Evolutionary conservation across 2,113 vertebrate species (phyloP), one percentile per base, ranked within the genome.

Genomic region (Bostrychus sinensis): DNA sequence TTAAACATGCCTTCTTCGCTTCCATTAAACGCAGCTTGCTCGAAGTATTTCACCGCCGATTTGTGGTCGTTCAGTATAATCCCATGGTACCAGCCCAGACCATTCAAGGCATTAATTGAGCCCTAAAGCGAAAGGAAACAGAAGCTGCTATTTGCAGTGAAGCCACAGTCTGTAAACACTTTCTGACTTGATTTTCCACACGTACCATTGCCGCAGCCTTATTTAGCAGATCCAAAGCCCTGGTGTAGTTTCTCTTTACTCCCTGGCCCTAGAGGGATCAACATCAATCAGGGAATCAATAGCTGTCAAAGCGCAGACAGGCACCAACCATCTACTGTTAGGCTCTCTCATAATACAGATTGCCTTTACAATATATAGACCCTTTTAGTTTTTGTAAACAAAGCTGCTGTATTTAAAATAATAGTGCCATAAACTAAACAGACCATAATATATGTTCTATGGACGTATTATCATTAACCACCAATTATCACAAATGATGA

Each of bases 1-100:
- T 97, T 97, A 73, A 94, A 97, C 0, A 95, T 89, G 1, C 89
- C 94, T 20, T 98, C 95, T 1, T 80, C 82, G 68, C 93, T 97
- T 28, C 95, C 95, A 48, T 94, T 56, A 22, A 91, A 85, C 61
- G 95, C 94, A 1, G 95, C 96, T 83, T 92, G 77, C 62, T 94
- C 77, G 89, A 94, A 98, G 77, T 94, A 95, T 30, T 89, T 79
- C 1, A 90, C 78, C 0, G 95, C 95, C 62, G 87, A 93, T 48
- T 19, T 75, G 60, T 91, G 89, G 73, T 96, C 92, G 56, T 88
- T 93, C 66, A 88, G 91, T 43, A 94, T 89, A 37, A 82, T 91
- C 81, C 95, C 92, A 78, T 96, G 94, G 81, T 96, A 97, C 95
- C 95, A 98, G 50, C 96, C 96, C 42, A 98, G 72, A 56, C 93